Conservation (phyloP, 92 coral and sea anemone species). For the Bergia puertoricense region DNA sequence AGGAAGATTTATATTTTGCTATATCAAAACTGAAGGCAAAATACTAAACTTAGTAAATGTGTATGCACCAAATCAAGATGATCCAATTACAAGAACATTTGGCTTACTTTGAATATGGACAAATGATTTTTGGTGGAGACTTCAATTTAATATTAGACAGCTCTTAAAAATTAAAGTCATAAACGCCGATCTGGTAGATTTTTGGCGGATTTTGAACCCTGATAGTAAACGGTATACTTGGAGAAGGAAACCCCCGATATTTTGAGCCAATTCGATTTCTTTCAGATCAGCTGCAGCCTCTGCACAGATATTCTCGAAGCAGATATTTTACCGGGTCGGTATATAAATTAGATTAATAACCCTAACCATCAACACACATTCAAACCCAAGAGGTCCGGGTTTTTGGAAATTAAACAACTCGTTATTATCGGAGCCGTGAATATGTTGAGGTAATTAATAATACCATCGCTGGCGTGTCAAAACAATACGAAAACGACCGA, state of each 20-base stretch:
- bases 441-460: neutral
- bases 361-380: neutral
- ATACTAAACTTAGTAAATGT: neutral
- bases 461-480: slow-evolving; percentile 6
- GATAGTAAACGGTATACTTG: slow-evolving; percentile 25
- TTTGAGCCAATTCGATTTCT: slow-evolving; percentile 6
- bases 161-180: neutral
- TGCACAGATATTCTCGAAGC: slow-evolving; percentile 19
- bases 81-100: neutral
- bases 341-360: slow-evolving; percentile 23
- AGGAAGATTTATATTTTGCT: neutral
- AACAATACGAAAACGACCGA: neutral
- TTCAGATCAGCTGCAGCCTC: slow-evolving; percentile 3
- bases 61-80: slow-evolving; percentile 4
- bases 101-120: neutral
- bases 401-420: slow-evolving; percentile 31
- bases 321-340: neutral
- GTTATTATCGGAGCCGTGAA: neutral
- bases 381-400: slow-evolving; percentile 37
- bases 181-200: neutral
- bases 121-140: neutral
- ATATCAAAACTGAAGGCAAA: neutral
- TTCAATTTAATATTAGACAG: neutral
- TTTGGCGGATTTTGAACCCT: slow-evolving; percentile 16
- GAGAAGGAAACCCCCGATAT: slow-evolving; percentile 27